Percentiles rank a stretch among this genome's conserved stretches.
Evolutionary conservation across 2,113 vertebrate species (phyloP).

Genomic region (Rhizomys pruinosus): DNA sequence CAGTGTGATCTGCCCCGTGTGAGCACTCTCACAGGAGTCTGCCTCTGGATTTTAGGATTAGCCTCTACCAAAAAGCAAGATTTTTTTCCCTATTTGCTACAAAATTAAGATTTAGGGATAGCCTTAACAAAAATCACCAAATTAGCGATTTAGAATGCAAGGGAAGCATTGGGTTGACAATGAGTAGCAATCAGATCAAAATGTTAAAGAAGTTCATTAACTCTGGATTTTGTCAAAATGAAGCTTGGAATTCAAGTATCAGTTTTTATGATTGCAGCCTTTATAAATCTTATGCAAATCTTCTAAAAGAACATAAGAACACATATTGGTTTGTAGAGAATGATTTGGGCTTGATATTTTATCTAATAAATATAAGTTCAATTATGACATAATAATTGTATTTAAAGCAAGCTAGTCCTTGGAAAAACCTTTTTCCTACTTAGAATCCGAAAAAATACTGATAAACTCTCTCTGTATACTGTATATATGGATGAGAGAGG

Average conservation of each 20-base stretch:
- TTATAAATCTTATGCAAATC: slow-evolving; percentile 37
- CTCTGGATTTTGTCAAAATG: slow-evolving; percentile 55
- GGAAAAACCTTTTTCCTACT: background rate
- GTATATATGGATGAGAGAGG: background rate
- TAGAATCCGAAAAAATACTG: slow-evolving; percentile 25
- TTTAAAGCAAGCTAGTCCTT: slow-evolving; percentile 52
- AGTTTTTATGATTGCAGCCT: background rate
- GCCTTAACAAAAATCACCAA: background rate
- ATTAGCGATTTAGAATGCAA: background rate
- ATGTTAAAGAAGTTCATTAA: background rate
- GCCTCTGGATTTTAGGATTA: background rate
- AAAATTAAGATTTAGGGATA: slow-evolving; percentile 20
- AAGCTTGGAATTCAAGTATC: slow-evolving; percentile 44
- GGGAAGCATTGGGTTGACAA: slow-evolving; percentile 36
- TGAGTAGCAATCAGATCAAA: slow-evolving; percentile 48
- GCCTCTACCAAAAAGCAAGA: background rate
- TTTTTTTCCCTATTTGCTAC: background rate
- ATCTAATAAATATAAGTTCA: slow-evolving; percentile 53
- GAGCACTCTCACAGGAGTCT: background rate
- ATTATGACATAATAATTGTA: slow-evolving; percentile 45
- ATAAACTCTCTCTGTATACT: background rate
- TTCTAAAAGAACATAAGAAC: background rate
- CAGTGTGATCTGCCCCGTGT: rapidly evolving
- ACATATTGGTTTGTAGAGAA: background rate
- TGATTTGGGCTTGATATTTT: slow-evolving; percentile 49